Percentiles rank a stretch among this genome's conserved stretches.
Evolutionary conservation across 2,113 vertebrate species (phyloP).

Genomic region (Rhombomys opimus): DNA sequence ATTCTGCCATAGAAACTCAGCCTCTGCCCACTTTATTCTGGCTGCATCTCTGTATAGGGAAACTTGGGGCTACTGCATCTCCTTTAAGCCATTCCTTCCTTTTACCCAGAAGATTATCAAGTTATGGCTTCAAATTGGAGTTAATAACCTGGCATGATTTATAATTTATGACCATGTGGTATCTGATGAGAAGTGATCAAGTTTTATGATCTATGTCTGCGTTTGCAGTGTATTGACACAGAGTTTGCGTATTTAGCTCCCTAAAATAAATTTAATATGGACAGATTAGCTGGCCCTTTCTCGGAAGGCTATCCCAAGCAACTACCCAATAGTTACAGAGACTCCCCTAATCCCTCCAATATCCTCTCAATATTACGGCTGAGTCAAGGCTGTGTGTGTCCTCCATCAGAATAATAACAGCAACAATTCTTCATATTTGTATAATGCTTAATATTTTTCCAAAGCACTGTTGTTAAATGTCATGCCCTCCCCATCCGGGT

Average conservation of each 20-base stretch:
- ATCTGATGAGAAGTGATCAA: slow-evolving; percentile 64
- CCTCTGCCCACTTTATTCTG: not conserved
- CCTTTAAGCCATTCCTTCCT: slow-evolving; percentile 62
- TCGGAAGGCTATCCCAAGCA: slow-evolving; percentile 64
- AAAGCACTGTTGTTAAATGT: slow-evolving; percentile 81
- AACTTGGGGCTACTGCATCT: slow-evolving; percentile 22
- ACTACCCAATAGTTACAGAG: slow-evolving; percentile 60
- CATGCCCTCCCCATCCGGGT: slow-evolving; percentile 76
- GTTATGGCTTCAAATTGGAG: slow-evolving; percentile 67
- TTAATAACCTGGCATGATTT: slow-evolving; percentile 68
- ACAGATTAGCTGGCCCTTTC: slow-evolving; percentile 73
- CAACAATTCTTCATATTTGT: slow-evolving; percentile 80
- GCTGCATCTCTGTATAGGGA: not conserved
- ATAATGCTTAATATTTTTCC: slow-evolving; percentile 82
- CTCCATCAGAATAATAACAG: slow-evolving; percentile 72
- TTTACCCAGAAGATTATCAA: slow-evolving; percentile 62
- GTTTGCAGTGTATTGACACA: slow-evolving; percentile 64
- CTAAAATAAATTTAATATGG: slow-evolving; percentile 79
- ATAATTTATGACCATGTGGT: slow-evolving; percentile 73
- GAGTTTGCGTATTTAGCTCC: slow-evolving; percentile 69
- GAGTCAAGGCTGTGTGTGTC: not conserved
- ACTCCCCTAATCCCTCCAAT: slow-evolving; percentile 78
- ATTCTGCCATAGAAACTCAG: slow-evolving; percentile 1
- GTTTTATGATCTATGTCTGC: slow-evolving; percentile 68
- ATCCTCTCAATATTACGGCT: slow-evolving; percentile 75